These are phyloP conservation scores for Mus caroli DNA, from an alignment of 2,797 vertebrate genomes.

Conservation along the genomic window DNA sequence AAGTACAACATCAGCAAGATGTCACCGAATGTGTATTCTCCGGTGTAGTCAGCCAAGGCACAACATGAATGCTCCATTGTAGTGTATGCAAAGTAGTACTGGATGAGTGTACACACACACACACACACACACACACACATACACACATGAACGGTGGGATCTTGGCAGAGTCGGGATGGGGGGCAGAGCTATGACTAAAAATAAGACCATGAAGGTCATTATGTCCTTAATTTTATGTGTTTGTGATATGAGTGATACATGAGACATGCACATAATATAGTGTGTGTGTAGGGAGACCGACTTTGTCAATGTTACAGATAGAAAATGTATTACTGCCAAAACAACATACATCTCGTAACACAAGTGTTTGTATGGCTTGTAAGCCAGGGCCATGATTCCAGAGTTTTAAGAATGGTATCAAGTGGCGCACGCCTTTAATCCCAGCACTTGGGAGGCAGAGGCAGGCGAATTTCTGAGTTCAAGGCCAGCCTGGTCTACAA, in stretches of 20 bases:
- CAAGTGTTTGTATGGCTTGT: not conserved
- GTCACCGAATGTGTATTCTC: not conserved
- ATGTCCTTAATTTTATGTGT: slow-evolving; percentile 77
- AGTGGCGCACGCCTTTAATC: too few species aligned
- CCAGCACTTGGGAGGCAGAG: too few species aligned
- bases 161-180: not conserved
- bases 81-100: not conserved
- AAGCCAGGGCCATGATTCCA: not conserved
- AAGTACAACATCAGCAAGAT: not conserved
- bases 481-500: too few species aligned
- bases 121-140: too few species aligned
- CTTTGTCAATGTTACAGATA: not conserved
- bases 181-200: not conserved
- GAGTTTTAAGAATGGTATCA: too few species aligned
- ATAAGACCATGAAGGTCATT: not conserved
- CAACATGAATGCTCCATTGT: not conserved
- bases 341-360: not conserved
- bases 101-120: not conserved
- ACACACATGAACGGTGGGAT: too few species aligned
- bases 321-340: not conserved
- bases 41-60: not conserved
- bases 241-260: too few species aligned
- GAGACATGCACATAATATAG: not conserved
- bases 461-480: too few species aligned
- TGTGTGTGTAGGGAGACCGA: too few species aligned